phyloP scores from a whole-genome alignment of 1,140 invertebrate genomes.

The Dryas iulia region DNA sequence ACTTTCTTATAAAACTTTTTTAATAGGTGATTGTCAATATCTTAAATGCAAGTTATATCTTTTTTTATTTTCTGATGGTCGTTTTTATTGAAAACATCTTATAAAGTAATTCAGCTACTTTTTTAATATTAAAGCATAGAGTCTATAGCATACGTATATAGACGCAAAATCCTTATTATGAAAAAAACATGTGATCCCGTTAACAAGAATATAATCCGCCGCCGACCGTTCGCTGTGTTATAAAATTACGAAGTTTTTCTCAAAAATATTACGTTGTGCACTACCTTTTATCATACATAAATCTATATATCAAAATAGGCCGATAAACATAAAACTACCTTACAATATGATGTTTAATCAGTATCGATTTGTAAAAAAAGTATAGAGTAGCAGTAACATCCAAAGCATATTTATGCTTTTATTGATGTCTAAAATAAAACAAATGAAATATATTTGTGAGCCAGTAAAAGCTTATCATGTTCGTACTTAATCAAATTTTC shows the following conservation, averaged over 20 bases:
- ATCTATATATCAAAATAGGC: background rate
- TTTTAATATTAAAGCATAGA: background rate
- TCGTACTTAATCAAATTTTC: background rate
- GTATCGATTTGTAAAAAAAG: background rate
- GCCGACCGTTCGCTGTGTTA: slow-evolving; percentile 34
- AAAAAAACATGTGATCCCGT: slow-evolving; percentile 36
- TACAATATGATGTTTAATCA: too few species aligned
- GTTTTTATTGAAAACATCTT: background rate
- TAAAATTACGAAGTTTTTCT: slow-evolving; percentile 37
- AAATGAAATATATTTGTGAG: background rate
- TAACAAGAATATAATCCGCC: slow-evolving; percentile 39
- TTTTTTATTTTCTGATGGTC: background rate
- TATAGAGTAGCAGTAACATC: background rate
- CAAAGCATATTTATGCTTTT: background rate
- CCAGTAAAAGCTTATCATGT: background rate
- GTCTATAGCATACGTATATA: background rate
- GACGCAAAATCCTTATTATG: slow-evolving; percentile 16
- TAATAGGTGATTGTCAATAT: too few species aligned
- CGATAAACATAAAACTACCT: background rate
- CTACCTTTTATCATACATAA: slow-evolving; percentile 9
- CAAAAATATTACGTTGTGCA: slow-evolving; percentile 5
- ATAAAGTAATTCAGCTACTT: background rate
- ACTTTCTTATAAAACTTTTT: too few species aligned
- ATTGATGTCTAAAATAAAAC: background rate
- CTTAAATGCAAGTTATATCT: background rate